A percentile compares a stretch with the other conserved stretches of the same genome.
These are phyloP conservation scores for Aradophagus sp. DNA, from an alignment of 1,140 invertebrate genomes.

Conservation along the genomic window DNA sequence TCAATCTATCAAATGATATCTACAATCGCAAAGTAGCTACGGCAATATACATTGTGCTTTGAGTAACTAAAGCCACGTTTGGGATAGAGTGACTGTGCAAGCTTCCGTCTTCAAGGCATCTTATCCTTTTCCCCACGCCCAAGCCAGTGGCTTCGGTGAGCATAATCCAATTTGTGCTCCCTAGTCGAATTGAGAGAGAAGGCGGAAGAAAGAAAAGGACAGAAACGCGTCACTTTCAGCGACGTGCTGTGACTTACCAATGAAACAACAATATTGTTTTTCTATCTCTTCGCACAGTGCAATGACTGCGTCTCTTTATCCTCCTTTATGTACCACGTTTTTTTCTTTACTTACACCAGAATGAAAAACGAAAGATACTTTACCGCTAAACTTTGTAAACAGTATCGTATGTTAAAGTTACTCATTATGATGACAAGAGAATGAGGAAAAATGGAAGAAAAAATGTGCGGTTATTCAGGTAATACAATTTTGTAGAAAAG, in stretches of 20 bases:
- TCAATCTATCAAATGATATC: conserved; percentile 67
- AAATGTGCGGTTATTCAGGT: too few relatives aligned
- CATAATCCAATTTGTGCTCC: conserved; percentile 73
- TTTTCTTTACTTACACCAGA: conserved; percentile 15
- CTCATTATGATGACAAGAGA: conserved; percentile 35
- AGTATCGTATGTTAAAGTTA: conserved; percentile 44
- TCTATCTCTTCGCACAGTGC: conserved; percentile 57
- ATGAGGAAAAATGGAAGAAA: too few relatives aligned
- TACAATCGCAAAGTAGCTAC: conserved; percentile 45
- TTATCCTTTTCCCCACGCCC: conserved; percentile 54
- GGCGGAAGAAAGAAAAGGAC: conserved; percentile 52
- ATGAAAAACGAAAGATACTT: too few relatives aligned
- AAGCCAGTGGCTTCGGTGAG: conserved; percentile 60
- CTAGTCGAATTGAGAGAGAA: conserved; percentile 57
- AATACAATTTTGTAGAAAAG: too few relatives aligned
- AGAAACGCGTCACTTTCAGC: conserved; percentile 67
- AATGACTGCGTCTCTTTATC: conserved; percentile 47
- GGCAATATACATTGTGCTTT: conserved; percentile 22
- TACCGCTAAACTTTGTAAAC: conserved; percentile 45
- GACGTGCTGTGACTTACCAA: conserved; percentile 71
- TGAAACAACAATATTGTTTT: conserved; percentile 72
- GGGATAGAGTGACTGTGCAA: conserved; percentile 40
- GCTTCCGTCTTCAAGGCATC: conserved; percentile 47
- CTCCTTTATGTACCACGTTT: conserved; percentile 32
- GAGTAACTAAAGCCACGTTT: conserved; percentile 42